Evolutionary conservation across 2,888 invertebrate species (phyloP), one percentile per base, ranked within the genome.

Genomic region (Nymphalis c-album): DNA sequence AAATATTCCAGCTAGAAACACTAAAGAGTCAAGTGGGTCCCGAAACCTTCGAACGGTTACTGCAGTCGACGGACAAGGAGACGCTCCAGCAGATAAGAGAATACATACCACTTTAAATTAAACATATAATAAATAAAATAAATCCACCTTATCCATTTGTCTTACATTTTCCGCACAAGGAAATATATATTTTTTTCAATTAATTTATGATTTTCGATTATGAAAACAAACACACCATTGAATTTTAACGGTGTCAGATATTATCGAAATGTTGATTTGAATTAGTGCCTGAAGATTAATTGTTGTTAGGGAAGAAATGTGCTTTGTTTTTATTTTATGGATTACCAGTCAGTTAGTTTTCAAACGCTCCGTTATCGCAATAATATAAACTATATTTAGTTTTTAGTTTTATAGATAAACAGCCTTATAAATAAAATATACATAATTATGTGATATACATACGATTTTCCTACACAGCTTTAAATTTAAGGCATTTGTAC

Each of bases 1-100:
- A 67, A 66, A 57, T 75, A 74, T 90, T 91, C 31, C 91, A 97
- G 95, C 85, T 97, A 74, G 93, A 93, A 72, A 94, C 94, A 20
- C 87, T 98, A 70, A 95, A 95, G 79, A 93, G 93, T 69, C 95
- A 96, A 83, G 89, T 97, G n/a, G 97, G 97, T 0, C 92, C 93
- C n/a, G 93, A 93, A 59, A 94, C 94, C 13, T 98, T 96, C 83
- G 94, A 96, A 68, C 95, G 95, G 67, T 90, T 98, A 63, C 87
- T 97, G 79, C 94, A 94, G 64, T 94, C 94, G 3, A 94, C 97
- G 0, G 96, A 96, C 77, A 93, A 93, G 4, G 96, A 96, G 74
- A 95, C 96, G 1, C 85, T 96, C 78, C 93, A 94, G 70, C 95
- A 96, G 82, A 93, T 97, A 71, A 91, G 93, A 78, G 94, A 94